These are phyloP conservation scores for Theristus sp. DNA, from an alignment of 2,888 invertebrate genomes.

Conservation along the genomic window DNA sequence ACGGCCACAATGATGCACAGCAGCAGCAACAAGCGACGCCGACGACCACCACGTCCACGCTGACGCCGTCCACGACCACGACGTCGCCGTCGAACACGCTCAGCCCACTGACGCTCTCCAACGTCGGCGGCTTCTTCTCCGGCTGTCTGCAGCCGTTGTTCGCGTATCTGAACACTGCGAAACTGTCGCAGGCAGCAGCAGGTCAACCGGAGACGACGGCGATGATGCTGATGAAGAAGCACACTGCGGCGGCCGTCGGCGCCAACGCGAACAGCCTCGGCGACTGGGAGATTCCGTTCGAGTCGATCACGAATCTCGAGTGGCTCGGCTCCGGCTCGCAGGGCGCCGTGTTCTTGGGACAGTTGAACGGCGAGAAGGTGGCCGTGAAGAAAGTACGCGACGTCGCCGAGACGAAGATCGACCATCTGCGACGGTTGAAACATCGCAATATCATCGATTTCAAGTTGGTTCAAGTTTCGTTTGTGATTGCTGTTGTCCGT, in stretches of 20 bases:
- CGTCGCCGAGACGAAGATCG: slow-evolving; percentile 74
- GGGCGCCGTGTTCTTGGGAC: slow-evolving; percentile 68
- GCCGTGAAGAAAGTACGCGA: slow-evolving; percentile 91
- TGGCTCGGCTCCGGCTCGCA: slow-evolving; percentile 90
- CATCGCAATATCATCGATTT: slow-evolving; percentile 87
- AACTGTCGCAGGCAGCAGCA: background rate
- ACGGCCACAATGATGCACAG: too few species aligned
- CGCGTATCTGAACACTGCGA: slow-evolving; percentile 34
- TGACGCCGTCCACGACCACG: background rate
- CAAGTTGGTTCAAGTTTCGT: slow-evolving; percentile 30
- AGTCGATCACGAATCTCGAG: slow-evolving; percentile 62
- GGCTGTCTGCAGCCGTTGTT: slow-evolving; percentile 72
- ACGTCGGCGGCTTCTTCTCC: slow-evolving; percentile 60
- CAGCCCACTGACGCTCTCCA: background rate
- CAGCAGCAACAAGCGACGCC: too few species aligned
- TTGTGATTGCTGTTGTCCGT: background rate
- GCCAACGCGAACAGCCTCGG: slow-evolving; percentile 47
- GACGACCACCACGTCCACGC: too few species aligned
- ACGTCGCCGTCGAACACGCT: background rate
- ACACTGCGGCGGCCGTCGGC: slow-evolving; percentile 72
- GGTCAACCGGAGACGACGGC: background rate
- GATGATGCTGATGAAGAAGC: slow-evolving; percentile 2
- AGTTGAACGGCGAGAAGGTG: slow-evolving; percentile 52
- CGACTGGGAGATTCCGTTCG: slow-evolving; percentile 87
- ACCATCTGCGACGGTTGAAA: slow-evolving; percentile 69